Percentiles rank a stretch among this genome's conserved stretches.
These are phyloP conservation scores for Luscinia megarhynchos DNA, from an alignment of 2,797 vertebrate genomes.

Conservation along the genomic window DNA sequence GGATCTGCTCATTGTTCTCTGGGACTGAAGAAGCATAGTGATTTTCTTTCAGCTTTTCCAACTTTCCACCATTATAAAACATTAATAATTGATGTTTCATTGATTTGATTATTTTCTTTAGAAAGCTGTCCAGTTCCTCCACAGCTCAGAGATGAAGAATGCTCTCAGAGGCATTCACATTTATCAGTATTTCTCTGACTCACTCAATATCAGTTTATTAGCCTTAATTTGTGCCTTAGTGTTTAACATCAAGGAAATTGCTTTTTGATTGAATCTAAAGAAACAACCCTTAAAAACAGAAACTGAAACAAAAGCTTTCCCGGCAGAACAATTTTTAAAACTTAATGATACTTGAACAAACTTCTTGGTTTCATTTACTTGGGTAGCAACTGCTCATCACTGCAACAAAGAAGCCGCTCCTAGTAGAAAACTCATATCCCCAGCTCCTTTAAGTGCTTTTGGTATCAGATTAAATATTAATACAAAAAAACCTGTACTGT, in stretches of 20 bases:
- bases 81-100: conserved; percentile 49
- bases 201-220: conserved; percentile 54
- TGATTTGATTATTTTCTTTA: conserved; percentile 53
- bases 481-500: conserved; percentile 60
- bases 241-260: conserved; percentile 30
- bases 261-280: conserved; percentile 44
- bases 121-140: background rate
- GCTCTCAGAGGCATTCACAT: background rate
- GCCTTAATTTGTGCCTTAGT: conserved; percentile 43
- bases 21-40: background rate
- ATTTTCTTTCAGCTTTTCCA: conserved; percentile 2
- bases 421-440: conserved; percentile 51
- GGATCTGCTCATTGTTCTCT: background rate
- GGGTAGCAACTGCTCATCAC: conserved; percentile 51
- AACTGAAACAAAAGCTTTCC: conserved; percentile 41
- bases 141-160: background rate
- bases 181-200: conserved; percentile 33
- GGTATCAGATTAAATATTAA: conserved; percentile 77
- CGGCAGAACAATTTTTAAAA: conserved; percentile 51
- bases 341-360: conserved; percentile 46
- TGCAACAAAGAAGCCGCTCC: conserved; percentile 57
- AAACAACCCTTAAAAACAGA: conserved; percentile 33
- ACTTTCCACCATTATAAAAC: conserved; percentile 8
- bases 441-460: conserved; percentile 73
- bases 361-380: conserved; percentile 60